Evolutionary conservation across 1,140 invertebrate genomes (phyloP).

Genomic region (Psix sp.): DNA sequence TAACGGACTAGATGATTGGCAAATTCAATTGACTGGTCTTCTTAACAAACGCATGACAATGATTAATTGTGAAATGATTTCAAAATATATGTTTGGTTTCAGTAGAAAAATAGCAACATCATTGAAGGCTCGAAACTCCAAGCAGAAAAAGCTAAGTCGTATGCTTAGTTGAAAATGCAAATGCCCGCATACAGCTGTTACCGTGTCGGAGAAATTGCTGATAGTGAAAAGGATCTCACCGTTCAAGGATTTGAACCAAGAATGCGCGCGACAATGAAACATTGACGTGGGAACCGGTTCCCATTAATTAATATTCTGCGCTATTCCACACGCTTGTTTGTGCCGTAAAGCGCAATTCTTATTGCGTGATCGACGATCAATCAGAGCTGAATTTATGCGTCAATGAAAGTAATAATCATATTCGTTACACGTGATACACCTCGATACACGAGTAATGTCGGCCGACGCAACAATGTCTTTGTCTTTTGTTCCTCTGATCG

Average conservation of each 20-base stretch:
- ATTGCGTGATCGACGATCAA: constrained; percentile 39
- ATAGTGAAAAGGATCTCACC: constrained; percentile 28
- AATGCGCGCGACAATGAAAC: constrained; percentile 53
- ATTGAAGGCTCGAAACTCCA: constrained; percentile 31
- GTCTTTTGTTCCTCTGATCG: background rate
- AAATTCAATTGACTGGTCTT: too few relatives aligned
- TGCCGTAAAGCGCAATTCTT: constrained; percentile 34
- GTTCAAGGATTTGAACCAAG: constrained; percentile 53
- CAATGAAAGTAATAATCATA: constrained; percentile 33
- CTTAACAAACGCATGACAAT: too few relatives aligned
- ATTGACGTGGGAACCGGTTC: constrained; percentile 53
- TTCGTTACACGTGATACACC: constrained; percentile 9
- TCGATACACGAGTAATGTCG: constrained; percentile 15
- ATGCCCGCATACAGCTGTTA: constrained; percentile 26
- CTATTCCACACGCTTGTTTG: constrained; percentile 40
- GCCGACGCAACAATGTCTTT: constrained; percentile 2
- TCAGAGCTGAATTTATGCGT: constrained; percentile 26
- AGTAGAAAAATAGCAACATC: too few relatives aligned
- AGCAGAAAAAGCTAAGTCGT: constrained; percentile 17
- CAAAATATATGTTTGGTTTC: too few relatives aligned
- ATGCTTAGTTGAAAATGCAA: too few relatives aligned
- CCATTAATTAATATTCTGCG: constrained; percentile 25
- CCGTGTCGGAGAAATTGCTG: constrained; percentile 46
- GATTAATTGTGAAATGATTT: too few relatives aligned
- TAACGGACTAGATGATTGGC: too few relatives aligned